These are phyloP conservation scores for Spodoptera picta DNA, from an alignment of 2,888 invertebrate genomes.

Conservation along the genomic window DNA sequence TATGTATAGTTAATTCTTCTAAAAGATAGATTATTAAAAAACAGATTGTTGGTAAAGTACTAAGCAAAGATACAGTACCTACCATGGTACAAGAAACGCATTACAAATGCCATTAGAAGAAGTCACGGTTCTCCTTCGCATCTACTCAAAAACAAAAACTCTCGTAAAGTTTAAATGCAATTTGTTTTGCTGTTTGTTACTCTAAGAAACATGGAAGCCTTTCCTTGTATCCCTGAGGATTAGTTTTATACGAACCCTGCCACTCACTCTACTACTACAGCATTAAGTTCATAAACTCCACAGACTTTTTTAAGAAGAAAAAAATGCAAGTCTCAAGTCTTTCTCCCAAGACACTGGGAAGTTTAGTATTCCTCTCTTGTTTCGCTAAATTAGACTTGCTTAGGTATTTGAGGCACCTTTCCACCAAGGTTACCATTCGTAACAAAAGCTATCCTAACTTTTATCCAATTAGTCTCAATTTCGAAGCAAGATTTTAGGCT, in stretches of 20 bases:
- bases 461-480: too few species aligned
- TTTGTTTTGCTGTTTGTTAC: slow-evolving; percentile 40
- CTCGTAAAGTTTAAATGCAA: slow-evolving; percentile 32
- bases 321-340: background rate
- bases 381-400: background rate
- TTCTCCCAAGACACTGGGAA: background rate
- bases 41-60: too few species aligned
- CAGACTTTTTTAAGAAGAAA: slow-evolving; percentile 10
- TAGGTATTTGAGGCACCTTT: too few species aligned
- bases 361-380: background rate
- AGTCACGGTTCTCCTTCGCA: background rate
- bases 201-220: slow-evolving; percentile 23
- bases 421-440: too few species aligned
- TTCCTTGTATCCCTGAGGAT: slow-evolving; percentile 32
- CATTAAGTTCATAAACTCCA: slow-evolving; percentile 21
- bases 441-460: too few species aligned
- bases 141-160: background rate
- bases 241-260: slow-evolving; percentile 16
- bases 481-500: too few species aligned
- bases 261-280: slow-evolving; percentile 8
- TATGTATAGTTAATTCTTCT: too few species aligned
- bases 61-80: too few species aligned
- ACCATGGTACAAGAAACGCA: background rate
- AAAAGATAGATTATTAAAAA: too few species aligned
- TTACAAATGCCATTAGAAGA: slow-evolving; percentile 1